phyloP scores from a whole-genome alignment of 2,113 vertebrate species.

The Oreocharis arfaki region DNA sequence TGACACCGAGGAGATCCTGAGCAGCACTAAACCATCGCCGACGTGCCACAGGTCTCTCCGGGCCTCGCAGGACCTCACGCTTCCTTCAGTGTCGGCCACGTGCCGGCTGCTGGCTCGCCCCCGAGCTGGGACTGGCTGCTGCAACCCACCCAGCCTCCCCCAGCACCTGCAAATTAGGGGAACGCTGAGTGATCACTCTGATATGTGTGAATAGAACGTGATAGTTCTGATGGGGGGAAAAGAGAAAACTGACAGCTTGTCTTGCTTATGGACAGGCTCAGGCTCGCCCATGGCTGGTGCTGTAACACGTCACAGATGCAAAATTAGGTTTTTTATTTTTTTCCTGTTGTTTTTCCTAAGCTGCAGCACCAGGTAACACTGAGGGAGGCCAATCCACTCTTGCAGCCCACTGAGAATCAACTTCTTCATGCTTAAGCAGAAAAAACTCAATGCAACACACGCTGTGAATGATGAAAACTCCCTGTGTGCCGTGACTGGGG shows the following conservation, averaged over 20 bases:
- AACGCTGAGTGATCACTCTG: neutral
- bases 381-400: neutral
- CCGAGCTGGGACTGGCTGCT: neutral
- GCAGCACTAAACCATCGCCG: neutral
- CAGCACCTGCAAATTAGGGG: neutral
- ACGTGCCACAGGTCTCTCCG: rapidly evolving
- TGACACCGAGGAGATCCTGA: rapidly evolving
- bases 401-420: neutral
- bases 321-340: neutral
- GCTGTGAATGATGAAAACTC: neutral
- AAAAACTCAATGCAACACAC: neutral
- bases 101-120: rapidly evolving
- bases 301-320: neutral
- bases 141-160: neutral
- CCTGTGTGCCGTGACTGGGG: rapidly evolving
- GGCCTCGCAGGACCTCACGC: rapidly evolving
- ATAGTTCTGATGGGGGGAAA: neutral
- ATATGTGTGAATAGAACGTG: neutral
- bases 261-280: rapidly evolving
- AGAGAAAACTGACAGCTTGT: neutral
- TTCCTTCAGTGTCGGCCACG: rapidly evolving
- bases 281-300: rapidly evolving
- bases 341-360: neutral
- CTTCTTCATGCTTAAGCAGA: neutral
- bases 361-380: neutral